Conservation (phyloP, 2,113 vertebrate species). For the Corydoras maculifer region DNA sequence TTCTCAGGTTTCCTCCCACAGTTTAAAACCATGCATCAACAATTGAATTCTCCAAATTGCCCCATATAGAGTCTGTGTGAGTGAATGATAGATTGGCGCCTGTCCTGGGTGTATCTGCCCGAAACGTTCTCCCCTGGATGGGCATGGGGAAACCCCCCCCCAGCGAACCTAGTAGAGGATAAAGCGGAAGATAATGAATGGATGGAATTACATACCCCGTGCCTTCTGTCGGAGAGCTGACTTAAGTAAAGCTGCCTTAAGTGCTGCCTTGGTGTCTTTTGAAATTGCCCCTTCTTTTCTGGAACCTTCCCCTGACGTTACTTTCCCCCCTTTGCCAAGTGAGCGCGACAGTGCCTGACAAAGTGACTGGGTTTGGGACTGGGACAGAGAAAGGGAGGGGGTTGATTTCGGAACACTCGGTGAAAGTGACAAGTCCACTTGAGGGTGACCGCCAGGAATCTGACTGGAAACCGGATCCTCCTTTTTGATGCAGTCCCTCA, state of each 20-base stretch:
- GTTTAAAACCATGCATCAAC: too few relatives aligned
- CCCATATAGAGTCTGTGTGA: too few relatives aligned
- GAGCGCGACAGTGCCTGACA: slow-evolving; percentile 65
- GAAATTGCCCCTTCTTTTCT: slow-evolving; percentile 86
- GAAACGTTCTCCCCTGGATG: too few relatives aligned
- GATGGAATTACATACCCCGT: slow-evolving; percentile 59
- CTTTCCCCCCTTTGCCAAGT: slow-evolving; percentile 55
- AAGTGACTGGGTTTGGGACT: slow-evolving; percentile 61
- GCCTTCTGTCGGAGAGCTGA: slow-evolving; percentile 80
- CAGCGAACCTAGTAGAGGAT: neutral
- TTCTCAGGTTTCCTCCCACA: too few relatives aligned
- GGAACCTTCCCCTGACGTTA: slow-evolving; percentile 55
- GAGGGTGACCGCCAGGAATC: slow-evolving; percentile 5
- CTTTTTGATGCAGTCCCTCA: slow-evolving; percentile 49
- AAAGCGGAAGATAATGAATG: slow-evolving; percentile 16
- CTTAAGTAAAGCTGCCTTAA: slow-evolving; percentile 83
- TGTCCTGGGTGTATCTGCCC: too few relatives aligned
- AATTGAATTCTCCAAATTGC: too few relatives aligned
- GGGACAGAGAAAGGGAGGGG: slow-evolving; percentile 60
- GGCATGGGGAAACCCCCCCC: too few relatives aligned
- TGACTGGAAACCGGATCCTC: slow-evolving; percentile 47
- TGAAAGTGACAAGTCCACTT: slow-evolving; percentile 25
- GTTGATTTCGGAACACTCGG: slow-evolving; percentile 45
- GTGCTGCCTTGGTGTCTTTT: slow-evolving; percentile 86
- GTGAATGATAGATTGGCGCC: too few relatives aligned